Conservation (phyloP, 1,140 invertebrate species). For the Hormaphis cornu region DNA sequence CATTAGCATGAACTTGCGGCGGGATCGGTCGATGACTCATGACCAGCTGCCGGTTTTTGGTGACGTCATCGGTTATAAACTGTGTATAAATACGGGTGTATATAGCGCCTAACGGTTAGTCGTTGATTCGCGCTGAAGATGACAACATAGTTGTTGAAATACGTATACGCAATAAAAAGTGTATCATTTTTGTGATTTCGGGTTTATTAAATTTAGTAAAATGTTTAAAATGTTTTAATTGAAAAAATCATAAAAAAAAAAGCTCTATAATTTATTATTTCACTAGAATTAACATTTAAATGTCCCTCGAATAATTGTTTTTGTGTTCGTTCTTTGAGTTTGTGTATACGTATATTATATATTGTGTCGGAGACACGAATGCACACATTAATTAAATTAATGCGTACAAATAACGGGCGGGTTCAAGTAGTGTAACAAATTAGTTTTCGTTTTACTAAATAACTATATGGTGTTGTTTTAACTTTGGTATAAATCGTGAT, state of each 20-base stretch:
- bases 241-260: neutral
- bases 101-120: too few species aligned
- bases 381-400: constrained; percentile 22
- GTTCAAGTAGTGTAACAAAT: constrained; percentile 22
- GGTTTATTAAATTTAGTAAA: neutral
- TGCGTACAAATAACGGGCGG: neutral
- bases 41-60: too few species aligned
- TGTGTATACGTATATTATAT: neutral
- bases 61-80: too few species aligned
- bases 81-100: too few species aligned
- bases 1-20: too few species aligned
- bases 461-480: constrained; percentile 16
- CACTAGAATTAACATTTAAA: neutral
- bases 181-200: neutral
- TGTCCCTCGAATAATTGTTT: neutral
- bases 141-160: too few species aligned
- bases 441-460: constrained; percentile 17
- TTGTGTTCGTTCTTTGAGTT: neutral
- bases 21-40: too few species aligned
- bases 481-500: neutral
- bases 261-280: neutral
- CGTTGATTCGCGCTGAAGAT: too few species aligned
- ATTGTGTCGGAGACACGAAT: constrained; percentile 1
- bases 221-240: neutral
- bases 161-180: too few species aligned